Evolutionary conservation across 2,797 vertebrate species (phyloP).

Genomic region (Hemitrygon akajei): DNA sequence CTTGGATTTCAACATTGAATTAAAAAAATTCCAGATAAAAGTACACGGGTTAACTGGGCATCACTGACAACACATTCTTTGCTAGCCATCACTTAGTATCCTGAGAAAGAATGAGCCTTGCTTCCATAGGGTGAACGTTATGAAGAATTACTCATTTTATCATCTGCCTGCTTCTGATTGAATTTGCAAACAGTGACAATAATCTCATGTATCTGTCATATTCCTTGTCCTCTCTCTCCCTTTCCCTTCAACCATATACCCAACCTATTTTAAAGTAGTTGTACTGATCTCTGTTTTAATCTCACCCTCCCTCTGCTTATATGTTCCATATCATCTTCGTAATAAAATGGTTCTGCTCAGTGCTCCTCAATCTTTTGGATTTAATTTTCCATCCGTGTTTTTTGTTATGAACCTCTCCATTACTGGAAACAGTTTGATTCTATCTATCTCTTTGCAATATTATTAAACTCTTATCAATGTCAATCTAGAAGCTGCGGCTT

Average conservation of each 20-base stretch:
- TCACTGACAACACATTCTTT: no score
- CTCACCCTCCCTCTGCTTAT: neutral
- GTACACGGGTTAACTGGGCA: no score
- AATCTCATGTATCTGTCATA: no score
- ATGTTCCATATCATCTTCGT: neutral
- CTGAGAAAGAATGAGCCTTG: neutral
- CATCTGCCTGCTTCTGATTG: no score
- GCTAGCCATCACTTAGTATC: no score
- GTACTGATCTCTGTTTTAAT: neutral
- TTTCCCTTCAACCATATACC: neutral
- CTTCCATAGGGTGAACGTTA: neutral
- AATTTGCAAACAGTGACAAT: no score
- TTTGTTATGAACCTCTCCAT: neutral
- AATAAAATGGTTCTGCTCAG: neutral
- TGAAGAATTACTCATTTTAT: neutral
- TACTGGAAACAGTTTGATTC: neutral
- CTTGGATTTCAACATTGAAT: no score
- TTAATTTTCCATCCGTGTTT: neutral
- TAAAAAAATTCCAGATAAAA: no score
- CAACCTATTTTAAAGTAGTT: neutral
- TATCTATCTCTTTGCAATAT: neutral
- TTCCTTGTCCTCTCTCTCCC: no score
- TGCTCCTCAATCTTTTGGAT: neutral
- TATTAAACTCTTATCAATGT: neutral
- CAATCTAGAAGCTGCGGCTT: neutral